A percentile compares a stretch with the other conserved stretches of the same genome.
Evolutionary conservation across 2,797 vertebrate species (phyloP).

Genomic region (Tympanoctomys barrerae): DNA sequence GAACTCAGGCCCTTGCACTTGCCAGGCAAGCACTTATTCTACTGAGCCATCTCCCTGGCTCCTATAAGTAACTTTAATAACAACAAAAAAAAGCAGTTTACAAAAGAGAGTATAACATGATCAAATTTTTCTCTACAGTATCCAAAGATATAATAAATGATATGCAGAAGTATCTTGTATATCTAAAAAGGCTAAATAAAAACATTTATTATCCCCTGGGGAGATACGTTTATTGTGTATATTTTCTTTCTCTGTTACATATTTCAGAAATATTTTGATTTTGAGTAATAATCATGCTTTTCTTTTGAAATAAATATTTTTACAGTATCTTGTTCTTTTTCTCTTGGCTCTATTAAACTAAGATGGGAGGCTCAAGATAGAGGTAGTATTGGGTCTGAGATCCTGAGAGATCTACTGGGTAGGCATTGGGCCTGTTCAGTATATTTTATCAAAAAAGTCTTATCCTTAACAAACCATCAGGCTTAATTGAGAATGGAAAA

Average conservation of each 20-base stretch:
- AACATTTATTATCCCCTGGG: neutral
- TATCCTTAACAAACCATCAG: conserved; percentile 55
- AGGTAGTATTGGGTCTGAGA: neutral
- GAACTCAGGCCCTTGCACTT: no score
- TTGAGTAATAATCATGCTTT: conserved; percentile 59
- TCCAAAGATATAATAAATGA: neutral
- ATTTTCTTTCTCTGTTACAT: conserved; percentile 60
- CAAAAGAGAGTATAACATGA: conserved; percentile 18
- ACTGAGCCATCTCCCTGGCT: no score
- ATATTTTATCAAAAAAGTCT: conserved; percentile 67
- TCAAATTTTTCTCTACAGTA: conserved; percentile 43
- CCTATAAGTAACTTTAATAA: conserved; percentile 22
- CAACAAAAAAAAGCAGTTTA: conserved; percentile 22
- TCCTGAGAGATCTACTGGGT: conserved; percentile 37
- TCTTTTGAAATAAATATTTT: conserved; percentile 55
- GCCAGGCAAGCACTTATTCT: no score
- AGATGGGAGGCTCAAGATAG: neutral
- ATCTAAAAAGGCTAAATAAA: conserved; percentile 39
- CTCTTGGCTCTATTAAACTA: conserved; percentile 25
- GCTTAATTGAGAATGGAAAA: conserved; percentile 81
- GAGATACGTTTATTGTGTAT: neutral
- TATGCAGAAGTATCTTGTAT: neutral
- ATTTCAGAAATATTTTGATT: conserved; percentile 61
- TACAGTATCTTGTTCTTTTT: conserved; percentile 48
- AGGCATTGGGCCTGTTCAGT: conserved; percentile 28